A percentile compares a stretch with the other conserved stretches of the same genome.
Evolutionary conservation across 2,888 invertebrate species (phyloP).

Genomic region (Leptinotarsa tumamoca): DNA sequence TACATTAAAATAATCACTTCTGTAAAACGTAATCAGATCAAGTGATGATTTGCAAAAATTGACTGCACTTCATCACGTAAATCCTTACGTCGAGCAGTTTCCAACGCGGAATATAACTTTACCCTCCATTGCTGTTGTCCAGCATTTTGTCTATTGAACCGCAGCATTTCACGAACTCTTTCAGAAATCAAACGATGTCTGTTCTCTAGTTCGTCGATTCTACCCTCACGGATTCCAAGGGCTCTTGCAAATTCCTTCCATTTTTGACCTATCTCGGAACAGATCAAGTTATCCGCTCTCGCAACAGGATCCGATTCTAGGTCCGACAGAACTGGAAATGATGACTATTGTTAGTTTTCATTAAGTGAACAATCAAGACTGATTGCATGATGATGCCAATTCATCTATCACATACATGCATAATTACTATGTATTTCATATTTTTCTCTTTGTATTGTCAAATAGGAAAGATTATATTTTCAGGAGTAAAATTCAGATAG

Average conservation of each 20-base stretch:
- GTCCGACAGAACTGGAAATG: constrained; percentile 35
- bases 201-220: constrained; percentile 56
- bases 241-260: constrained; percentile 60
- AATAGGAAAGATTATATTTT: too few relatives aligned
- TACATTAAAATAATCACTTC: not conserved
- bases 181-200: constrained; percentile 44
- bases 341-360: not conserved
- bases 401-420: too few relatives aligned
- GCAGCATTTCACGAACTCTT: constrained; percentile 51
- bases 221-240: constrained; percentile 55
- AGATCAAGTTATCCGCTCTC: constrained; percentile 48
- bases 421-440: too few relatives aligned
- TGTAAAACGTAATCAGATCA: constrained; percentile 13
- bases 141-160: constrained; percentile 47
- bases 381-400: too few relatives aligned
- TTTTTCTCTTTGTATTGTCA: too few relatives aligned
- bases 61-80: constrained; percentile 48
- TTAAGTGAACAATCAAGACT: too few relatives aligned
- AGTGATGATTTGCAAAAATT: constrained; percentile 41
- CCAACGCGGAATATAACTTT: constrained; percentile 53
- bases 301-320: constrained; percentile 37
- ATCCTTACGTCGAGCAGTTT: constrained; percentile 55
- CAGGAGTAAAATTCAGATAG: too few relatives aligned
- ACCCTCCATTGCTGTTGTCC: constrained; percentile 49
- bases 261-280: constrained; percentile 55